Evolutionary conservation across 2,113 vertebrate genomes (phyloP), one percentile per base, ranked within the genome.

Genomic region (Seriola rivoliana): DNA sequence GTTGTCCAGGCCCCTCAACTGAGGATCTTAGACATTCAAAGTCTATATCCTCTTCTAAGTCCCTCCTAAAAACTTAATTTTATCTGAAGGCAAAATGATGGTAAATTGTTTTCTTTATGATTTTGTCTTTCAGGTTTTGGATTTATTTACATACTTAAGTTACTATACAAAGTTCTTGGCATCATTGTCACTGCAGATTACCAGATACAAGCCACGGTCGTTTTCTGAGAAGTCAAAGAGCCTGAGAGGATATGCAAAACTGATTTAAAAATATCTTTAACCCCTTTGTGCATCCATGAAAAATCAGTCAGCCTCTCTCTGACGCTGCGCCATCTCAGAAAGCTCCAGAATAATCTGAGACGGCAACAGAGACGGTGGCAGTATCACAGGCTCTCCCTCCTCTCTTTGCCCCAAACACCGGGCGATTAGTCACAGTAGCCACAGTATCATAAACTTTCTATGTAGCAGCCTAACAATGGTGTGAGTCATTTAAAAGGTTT

Each of bases 221-320:
- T 78, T 78, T 52, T 70, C 42, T 36, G 25, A 60, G 55, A n/a
- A 52, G 52, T 19, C 7, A 36, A 46, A 46, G 36, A 70, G 57
- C 76, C 34, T 62, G 66, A 66, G 60, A 72, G 74, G 52, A 59
- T 83, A 71, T 78, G 81, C 73, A 42, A 77, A 76, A 65, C 25
- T 58, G 66, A 57, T 65, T 46, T 86, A 75, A 62, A 75, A 80
- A 64, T 73, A 69, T 69, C 40, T 72, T 71, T 71, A 63, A 66
- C 44, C 52, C 17, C 34, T 64, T 40, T 64, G 32, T 42, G 44
- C 17, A 44, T 59, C 44, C 52, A 59, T 81, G n/a, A 62, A 17
- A 64, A 73, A 17, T 40, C 58, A 71, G 3, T 14, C 48, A 50
- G 50, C 16, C 38, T 69, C 77, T 73, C 17, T 59, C 8, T 10